These are phyloP conservation scores for Orthonyx spaldingii DNA, from an alignment of 2,113 vertebrate species.

Conservation along the genomic window DNA sequence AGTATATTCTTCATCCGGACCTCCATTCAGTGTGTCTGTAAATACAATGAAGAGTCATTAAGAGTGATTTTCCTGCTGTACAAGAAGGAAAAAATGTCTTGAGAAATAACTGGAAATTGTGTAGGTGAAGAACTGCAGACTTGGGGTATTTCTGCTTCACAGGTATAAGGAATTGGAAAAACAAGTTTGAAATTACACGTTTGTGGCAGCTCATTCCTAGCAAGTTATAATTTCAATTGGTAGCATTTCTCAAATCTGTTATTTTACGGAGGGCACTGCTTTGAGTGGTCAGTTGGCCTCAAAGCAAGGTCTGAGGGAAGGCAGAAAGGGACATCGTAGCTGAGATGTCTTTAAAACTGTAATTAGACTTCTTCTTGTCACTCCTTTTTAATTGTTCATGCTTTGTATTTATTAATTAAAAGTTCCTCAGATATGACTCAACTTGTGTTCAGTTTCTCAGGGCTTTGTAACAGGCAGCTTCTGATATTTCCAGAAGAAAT, in stretches of 20 bases:
- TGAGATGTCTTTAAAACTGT: neutral
- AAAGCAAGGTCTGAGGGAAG: neutral
- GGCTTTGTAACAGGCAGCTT: neutral
- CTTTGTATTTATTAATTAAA: neutral
- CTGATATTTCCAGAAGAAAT: neutral
- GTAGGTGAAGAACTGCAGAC: neutral
- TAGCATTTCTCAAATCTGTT: neutral
- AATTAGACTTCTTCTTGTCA: neutral
- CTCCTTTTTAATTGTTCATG: neutral
- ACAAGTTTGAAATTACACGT: accelerated
- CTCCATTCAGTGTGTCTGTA: neutral
- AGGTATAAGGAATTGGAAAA: neutral
- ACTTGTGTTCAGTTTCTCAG: neutral
- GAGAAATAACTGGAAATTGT: neutral
- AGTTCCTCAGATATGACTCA: neutral
- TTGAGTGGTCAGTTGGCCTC: neutral
- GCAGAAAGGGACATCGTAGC: neutral
- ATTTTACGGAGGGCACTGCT: neutral
- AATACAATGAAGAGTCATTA: neutral
- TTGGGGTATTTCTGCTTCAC: neutral
- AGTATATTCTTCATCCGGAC: neutral
- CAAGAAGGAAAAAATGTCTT: neutral
- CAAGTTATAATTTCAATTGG: neutral
- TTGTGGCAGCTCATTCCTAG: neutral
- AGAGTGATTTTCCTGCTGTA: neutral